Evolutionary conservation across 2,888 invertebrate species (phyloP).

Genomic region (Stegana nigrithorax): DNA sequence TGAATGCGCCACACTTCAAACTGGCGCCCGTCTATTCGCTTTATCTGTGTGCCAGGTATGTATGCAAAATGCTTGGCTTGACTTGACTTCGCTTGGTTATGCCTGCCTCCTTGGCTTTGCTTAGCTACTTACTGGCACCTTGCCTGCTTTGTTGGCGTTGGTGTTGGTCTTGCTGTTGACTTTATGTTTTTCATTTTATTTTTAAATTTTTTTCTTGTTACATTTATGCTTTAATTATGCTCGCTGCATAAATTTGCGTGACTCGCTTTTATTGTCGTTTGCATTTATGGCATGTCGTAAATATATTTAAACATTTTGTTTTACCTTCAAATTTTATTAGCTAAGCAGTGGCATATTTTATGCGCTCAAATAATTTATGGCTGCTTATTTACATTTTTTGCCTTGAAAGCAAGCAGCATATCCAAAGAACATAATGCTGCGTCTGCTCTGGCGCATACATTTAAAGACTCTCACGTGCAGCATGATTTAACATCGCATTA

Average conservation of each 20-base stretch:
- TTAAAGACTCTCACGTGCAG: no score
- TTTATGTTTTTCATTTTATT: no score
- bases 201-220: not conserved
- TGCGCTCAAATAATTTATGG: not conserved
- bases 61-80: no score
- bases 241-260: not conserved
- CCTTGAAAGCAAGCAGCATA: no score
- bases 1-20: constrained; percentile 90
- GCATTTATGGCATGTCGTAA: constrained; percentile 14
- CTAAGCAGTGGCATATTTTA: not conserved
- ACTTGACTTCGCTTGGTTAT: not conserved
- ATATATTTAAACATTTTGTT: constrained; percentile 8
- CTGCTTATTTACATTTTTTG: no score
- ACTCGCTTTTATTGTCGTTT: not conserved
- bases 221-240: not conserved
- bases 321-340: not conserved
- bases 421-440: no score
- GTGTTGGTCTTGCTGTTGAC: no score
- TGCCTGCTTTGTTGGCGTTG: not conserved
- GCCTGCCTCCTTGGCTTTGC: not conserved
- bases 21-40: constrained; percentile 97
- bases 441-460: no score
- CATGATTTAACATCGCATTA: no score
- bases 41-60: constrained; percentile 88
- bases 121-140: not conserved